These are phyloP conservation scores for Siderastrea siderea DNA, from an alignment of 92 coral and sea anemone genomes.

Conservation along the genomic window DNA sequence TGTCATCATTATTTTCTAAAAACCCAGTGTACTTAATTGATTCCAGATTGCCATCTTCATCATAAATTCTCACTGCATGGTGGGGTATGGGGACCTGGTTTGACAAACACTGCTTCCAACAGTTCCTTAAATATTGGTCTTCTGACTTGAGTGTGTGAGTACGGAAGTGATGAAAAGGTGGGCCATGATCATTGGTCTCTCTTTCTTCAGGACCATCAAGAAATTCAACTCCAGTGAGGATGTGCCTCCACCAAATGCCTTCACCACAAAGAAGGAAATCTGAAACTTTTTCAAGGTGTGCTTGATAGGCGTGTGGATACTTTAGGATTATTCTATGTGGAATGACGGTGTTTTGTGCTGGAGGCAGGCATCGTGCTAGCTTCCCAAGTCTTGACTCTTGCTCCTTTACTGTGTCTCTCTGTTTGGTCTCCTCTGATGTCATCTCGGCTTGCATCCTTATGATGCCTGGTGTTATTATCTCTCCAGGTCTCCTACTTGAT, in stretches of 20 bases:
- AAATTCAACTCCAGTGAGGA: slow-evolving; percentile 41
- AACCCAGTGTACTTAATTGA: slow-evolving; percentile 13
- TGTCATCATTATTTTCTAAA: neutral
- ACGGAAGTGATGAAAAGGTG: slow-evolving; percentile 50
- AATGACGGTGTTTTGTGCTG: slow-evolving; percentile 47
- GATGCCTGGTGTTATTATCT: slow-evolving; percentile 57
- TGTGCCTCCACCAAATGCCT: slow-evolving; percentile 56
- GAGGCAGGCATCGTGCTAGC: slow-evolving; percentile 48
- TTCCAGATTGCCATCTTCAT: slow-evolving; percentile 44
- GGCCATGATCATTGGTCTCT: slow-evolving; percentile 13
- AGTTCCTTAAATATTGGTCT: slow-evolving; percentile 27
- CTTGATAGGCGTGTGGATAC: slow-evolving; percentile 33
- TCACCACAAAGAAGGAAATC: slow-evolving; percentile 55
- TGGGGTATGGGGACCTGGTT: slow-evolving; percentile 31
- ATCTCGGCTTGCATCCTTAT: slow-evolving; percentile 50
- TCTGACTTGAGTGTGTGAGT: slow-evolving; percentile 38
- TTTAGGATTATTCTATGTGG: slow-evolving; percentile 5
- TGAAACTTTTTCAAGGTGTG: slow-evolving; percentile 47
- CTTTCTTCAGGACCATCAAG: slow-evolving; percentile 40
- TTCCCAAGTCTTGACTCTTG: slow-evolving; percentile 53
- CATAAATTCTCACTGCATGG: slow-evolving; percentile 25
- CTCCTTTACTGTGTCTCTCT: slow-evolving; percentile 15
- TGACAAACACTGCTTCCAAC: slow-evolving; percentile 47
- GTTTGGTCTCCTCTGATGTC: slow-evolving; percentile 16
- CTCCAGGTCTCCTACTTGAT: slow-evolving; percentile 54